Base-by-base conservation (phyloP, 2,888 invertebrate species). In the Drosophila emarginata region DNA sequence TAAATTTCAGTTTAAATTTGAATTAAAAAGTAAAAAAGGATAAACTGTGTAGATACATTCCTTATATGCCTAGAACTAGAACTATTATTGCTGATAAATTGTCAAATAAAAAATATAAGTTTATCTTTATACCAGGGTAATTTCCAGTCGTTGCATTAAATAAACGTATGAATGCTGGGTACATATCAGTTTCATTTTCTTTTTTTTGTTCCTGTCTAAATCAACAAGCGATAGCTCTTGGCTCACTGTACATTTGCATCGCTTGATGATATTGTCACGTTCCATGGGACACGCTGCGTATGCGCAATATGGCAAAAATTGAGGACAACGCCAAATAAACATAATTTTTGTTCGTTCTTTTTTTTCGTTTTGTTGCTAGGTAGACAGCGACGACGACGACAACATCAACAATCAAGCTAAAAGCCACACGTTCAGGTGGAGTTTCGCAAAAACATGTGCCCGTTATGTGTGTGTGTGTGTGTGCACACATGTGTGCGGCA, bases 261-360 rank as follows among this genome's bases (percentile, higher is more conserved):
- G 36, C 6, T 73, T 72, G 78, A 82, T 87, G 82, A 85, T 85
- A 87, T 85, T 82, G 84, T 84, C 87, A 87, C 87, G 87, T 84
- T 65, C 64, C 26, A n/a, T 40, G 37, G 53, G 65, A 32, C 51
- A 69, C 75, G 64, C 66, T 62, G 79, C 87, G 83, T 84, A 79
- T 84, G 85, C 72, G 79, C 75, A 77, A 79, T 67, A 60, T 56
- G 63, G 72, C 79, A 63, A 72, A 67, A 69, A 80, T 73, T 71
- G 74, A 64, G 76, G 58, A 69, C 74, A 78, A 80, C 75, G 75
- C 69, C 79, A 79, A 75, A 72, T 74, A 80, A 84, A 68, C 78
- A 82, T 78, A 74, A 78, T 78, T 78, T 80, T 82, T 67, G 40
- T 28, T 45, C 1, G 21, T 45, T 65, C 32, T 40, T 54, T 57